Percentiles rank a stretch among this genome's conserved stretches.
Evolutionary conservation across 2,888 invertebrate species (phyloP).

Genomic region (Hirtodrosophila confusa): DNA sequence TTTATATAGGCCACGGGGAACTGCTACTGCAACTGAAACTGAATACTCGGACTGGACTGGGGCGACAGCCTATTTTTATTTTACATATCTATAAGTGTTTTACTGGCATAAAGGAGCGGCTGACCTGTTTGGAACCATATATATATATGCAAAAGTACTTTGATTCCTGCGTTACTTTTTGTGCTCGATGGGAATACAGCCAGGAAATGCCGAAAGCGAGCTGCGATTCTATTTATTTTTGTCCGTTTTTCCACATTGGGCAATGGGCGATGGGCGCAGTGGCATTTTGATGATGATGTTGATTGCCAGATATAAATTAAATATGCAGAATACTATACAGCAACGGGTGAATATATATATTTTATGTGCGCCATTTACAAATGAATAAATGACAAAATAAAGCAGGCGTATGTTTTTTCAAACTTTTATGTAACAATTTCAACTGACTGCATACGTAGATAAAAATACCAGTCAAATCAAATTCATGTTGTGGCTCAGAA

Average conservation of each 20-base stretch:
- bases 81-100: slow-evolving; percentile 17
- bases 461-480: background rate
- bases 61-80: slow-evolving; percentile 21
- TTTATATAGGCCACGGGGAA: slow-evolving; percentile 22
- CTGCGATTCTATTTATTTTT: slow-evolving; percentile 59
- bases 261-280: slow-evolving; percentile 30
- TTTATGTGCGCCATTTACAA: slow-evolving; percentile 70
- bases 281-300: slow-evolving; percentile 71
- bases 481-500: too few relatives aligned
- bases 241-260: slow-evolving; percentile 37
- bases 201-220: slow-evolving; percentile 53
- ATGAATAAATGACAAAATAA: slow-evolving; percentile 72
- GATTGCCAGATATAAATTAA: slow-evolving; percentile 77
- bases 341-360: slow-evolving; percentile 51
- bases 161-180: slow-evolving; percentile 47
- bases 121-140: slow-evolving; percentile 27
- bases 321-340: slow-evolving; percentile 64
- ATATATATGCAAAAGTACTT: slow-evolving; percentile 36
- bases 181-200: slow-evolving; percentile 2
- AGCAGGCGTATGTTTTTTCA: slow-evolving; percentile 45
- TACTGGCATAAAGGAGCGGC: slow-evolving; percentile 23
- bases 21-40: slow-evolving; percentile 25
- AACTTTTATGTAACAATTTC: slow-evolving; percentile 5
- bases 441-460: slow-evolving; percentile 36
- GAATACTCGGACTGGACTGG: slow-evolving; percentile 9